Evolutionary conservation across 2,888 invertebrate genomes (phyloP).

Genomic region (Amblyjoppa fuscipennis): DNA sequence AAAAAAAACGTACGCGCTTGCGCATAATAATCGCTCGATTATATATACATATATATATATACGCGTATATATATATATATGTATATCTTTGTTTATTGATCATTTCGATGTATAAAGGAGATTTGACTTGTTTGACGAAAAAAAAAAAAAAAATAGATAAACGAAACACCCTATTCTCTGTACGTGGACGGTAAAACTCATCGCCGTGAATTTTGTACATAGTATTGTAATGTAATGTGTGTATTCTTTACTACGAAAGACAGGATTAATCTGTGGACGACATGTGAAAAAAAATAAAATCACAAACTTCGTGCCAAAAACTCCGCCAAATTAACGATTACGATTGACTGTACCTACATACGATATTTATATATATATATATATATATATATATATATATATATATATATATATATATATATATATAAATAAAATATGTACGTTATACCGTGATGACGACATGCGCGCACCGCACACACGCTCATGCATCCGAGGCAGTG

Average conservation of each 20-base stretch:
- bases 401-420: conserved; percentile 17
- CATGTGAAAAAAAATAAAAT: conserved; percentile 23
- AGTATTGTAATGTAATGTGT: conserved; percentile 46
- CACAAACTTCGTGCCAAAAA: conserved; percentile 66
- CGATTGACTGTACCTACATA: conserved; percentile 60
- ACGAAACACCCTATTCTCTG: conserved; percentile 47
- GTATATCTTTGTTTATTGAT: conserved; percentile 15
- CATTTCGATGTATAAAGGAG: conserved; percentile 37
- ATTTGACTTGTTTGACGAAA: conserved; percentile 35
- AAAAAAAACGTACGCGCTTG: conserved; percentile 6
- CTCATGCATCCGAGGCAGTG: conserved; percentile 50
- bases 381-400: conserved; percentile 21
- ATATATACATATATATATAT: neutral
- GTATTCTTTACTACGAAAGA: conserved; percentile 46
- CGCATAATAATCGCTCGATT: conserved; percentile 23
- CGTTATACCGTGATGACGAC: conserved; percentile 34
- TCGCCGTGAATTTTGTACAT: conserved; percentile 59
- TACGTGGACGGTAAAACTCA: conserved; percentile 29
- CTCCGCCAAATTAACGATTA: conserved; percentile 68
- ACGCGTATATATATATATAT: too few relatives aligned
- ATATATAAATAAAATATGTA: conserved; percentile 17
- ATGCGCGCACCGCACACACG: conserved; percentile 39
- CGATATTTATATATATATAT: conserved; percentile 29
- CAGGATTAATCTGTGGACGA: too few relatives aligned
- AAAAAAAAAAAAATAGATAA: conserved; percentile 29